Conservation (phyloP, 2,888 invertebrate species). For the Molorchus minor region DNA sequence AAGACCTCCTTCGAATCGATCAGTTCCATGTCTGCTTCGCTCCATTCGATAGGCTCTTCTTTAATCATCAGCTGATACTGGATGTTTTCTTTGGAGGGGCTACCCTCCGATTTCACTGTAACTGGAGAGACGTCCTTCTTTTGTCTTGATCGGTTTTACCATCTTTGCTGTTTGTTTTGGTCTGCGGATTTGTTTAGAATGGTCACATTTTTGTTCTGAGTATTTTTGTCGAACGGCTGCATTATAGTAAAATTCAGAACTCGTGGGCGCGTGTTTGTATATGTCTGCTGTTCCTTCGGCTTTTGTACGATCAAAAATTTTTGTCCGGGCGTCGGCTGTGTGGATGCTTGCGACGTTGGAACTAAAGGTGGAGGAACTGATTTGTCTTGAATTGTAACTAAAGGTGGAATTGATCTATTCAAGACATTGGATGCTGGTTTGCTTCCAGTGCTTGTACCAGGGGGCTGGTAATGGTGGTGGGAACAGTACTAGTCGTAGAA, state of each 20-base stretch:
- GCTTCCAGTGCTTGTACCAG: neutral
- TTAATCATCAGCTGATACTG: constrained; percentile 61
- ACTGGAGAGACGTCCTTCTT: neutral
- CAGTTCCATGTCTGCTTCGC: constrained; percentile 67
- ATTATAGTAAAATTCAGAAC: constrained; percentile 45
- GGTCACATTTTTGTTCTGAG: constrained; percentile 3
- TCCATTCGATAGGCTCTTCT: constrained; percentile 79
- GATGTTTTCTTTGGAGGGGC: constrained; percentile 31
- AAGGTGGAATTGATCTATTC: neutral
- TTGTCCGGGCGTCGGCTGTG: neutral
- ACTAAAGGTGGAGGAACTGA: neutral
- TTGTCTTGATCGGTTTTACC: constrained; percentile 18
- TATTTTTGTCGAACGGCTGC: constrained; percentile 36
- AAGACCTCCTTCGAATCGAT: constrained; percentile 73
- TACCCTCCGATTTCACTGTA: constrained; percentile 28
- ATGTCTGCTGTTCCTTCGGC: constrained; percentile 25
- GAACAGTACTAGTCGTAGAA: neutral
- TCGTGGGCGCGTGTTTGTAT: constrained; percentile 21
- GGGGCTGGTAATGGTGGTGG: neutral
- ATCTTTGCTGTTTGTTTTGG: too few species aligned
- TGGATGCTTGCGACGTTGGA: neutral
- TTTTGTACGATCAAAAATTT: constrained; percentile 33
- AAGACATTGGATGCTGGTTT: constrained; percentile 12
- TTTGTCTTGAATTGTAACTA: neutral
- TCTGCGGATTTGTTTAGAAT: constrained; percentile 2